Conservation (phyloP, 2,888 invertebrate species). For the Azorinus chamasolen region DNA sequence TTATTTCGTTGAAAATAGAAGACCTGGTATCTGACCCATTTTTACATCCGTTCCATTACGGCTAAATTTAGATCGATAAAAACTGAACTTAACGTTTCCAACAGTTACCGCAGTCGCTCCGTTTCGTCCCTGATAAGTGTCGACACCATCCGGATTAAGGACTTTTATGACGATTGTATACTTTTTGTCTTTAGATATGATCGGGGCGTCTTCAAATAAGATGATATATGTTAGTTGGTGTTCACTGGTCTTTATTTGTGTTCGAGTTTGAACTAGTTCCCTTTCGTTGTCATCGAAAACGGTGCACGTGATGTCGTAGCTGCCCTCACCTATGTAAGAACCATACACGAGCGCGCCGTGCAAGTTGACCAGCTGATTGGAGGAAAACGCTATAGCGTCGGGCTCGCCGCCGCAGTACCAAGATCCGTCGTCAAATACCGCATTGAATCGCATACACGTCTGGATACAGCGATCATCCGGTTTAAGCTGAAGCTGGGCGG, state of each 20-base stretch:
- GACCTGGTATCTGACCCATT: constrained; percentile 71
- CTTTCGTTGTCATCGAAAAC: constrained; percentile 56
- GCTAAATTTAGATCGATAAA: constrained; percentile 68
- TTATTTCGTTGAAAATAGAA: constrained; percentile 57
- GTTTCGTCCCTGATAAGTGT: constrained; percentile 69
- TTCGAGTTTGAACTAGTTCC: constrained; percentile 54
- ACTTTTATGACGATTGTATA: constrained; percentile 64
- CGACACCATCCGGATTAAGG: constrained; percentile 65
- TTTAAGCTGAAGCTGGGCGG: constrained; percentile 38
- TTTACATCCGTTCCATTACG: constrained; percentile 71
- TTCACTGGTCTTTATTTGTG: constrained; percentile 66
- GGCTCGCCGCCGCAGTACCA: constrained; percentile 73
- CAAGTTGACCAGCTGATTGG: constrained; percentile 60
- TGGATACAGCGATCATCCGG: constrained; percentile 59
- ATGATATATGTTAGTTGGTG: constrained; percentile 68
- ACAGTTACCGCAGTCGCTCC: constrained; percentile 56
- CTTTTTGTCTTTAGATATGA: constrained; percentile 46
- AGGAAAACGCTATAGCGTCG: constrained; percentile 64
- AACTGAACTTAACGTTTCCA: constrained; percentile 61
- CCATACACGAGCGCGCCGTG: constrained; percentile 69
- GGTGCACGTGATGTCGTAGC: constrained; percentile 64
- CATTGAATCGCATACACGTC: constrained; percentile 65
- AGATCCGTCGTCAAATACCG: constrained; percentile 68
- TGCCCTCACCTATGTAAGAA: constrained; percentile 69
- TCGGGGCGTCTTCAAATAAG: constrained; percentile 57